Evolutionary conservation across 2,888 invertebrate species (phyloP).

Genomic region (Zygothrica quintamaculata): DNA sequence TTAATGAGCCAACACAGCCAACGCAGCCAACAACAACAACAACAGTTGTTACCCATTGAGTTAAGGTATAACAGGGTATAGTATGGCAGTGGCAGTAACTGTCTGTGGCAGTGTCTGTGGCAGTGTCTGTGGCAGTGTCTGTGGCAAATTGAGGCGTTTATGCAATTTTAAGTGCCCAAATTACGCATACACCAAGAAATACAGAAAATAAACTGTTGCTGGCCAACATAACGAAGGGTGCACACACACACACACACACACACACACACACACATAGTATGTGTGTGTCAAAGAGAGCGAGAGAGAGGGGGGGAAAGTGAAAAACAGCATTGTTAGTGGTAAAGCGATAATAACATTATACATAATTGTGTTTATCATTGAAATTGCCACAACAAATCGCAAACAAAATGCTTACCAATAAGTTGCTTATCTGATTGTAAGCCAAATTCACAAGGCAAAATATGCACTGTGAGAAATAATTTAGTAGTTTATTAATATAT

Average conservation of each 20-base stretch:
- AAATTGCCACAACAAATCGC: slow-evolving; percentile 81
- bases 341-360: slow-evolving; percentile 74
- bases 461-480: background rate
- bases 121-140: too few relatives aligned
- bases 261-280: too few relatives aligned
- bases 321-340: slow-evolving; percentile 17
- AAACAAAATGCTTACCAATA: slow-evolving; percentile 54
- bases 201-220: too few relatives aligned
- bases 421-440: slow-evolving; percentile 46
- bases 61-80: slow-evolving; percentile 1
- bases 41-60: slow-evolving; percentile 11
- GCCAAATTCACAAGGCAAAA: background rate
- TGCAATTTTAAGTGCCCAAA: slow-evolving; percentile 80
- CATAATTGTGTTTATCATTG: slow-evolving; percentile 72
- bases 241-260: too few relatives aligned
- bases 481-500: background rate
- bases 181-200: slow-evolving; percentile 70
- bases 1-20: slow-evolving; percentile 76
- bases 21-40: slow-evolving; percentile 36
- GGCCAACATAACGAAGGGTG: too few relatives aligned
- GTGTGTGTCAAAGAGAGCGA: too few relatives aligned
- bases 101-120: too few relatives aligned
- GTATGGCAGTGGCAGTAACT: too few relatives aligned
- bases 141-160: slow-evolving; percentile 50
- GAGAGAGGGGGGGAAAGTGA: background rate